Percentiles rank a stretch among this genome's conserved stretches.
phyloP scores from a whole-genome alignment of 2,113 vertebrate genomes.

The Sminthopsis crassicaudata region DNA sequence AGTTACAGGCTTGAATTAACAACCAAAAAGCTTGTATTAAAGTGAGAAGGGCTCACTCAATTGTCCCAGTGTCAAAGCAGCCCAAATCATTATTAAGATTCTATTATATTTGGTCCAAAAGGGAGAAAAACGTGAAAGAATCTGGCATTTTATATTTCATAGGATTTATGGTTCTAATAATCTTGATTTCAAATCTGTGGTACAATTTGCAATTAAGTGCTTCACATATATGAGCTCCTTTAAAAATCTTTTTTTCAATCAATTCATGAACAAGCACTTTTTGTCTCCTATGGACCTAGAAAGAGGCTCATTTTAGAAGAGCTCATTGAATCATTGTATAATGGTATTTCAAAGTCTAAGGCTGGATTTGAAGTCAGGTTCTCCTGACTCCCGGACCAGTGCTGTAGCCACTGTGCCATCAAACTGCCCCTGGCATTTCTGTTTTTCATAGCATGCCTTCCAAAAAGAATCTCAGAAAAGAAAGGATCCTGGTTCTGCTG shows the following conservation, averaged over 20 bases:
- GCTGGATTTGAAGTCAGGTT: too few species aligned
- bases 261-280: neutral
- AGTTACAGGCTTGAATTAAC: neutral
- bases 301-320: neutral
- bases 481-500: neutral
- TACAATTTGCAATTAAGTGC: neutral
- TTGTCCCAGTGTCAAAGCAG: neutral
- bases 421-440: neutral
- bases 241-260: neutral
- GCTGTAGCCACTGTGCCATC: too few species aligned
- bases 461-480: neutral
- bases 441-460: neutral
- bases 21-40: neutral
- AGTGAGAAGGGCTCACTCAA: neutral
- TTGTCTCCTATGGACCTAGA: neutral
- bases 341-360: neutral
- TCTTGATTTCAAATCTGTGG: neutral
- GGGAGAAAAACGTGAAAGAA: neutral
- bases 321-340: neutral
- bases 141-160: neutral
- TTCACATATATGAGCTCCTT: neutral
- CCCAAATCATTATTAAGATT: neutral
- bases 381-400: too few species aligned
- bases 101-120: neutral
- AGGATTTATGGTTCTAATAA: neutral